Base-by-base conservation (phyloP, 2,888 invertebrate species). In the Xanthostigma xanthostigma region DNA sequence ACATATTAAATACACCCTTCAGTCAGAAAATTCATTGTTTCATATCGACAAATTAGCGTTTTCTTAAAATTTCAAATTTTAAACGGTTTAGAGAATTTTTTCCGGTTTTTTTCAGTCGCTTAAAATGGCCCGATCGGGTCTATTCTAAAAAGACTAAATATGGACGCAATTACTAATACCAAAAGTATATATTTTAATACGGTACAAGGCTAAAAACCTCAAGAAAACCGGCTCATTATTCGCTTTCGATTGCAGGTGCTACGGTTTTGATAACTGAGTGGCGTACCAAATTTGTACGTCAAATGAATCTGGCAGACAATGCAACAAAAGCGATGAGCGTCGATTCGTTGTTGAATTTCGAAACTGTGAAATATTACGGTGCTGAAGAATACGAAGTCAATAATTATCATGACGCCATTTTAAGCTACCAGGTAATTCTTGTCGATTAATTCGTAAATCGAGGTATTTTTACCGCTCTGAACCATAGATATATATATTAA, bases 281-380 rank as follows among this genome's bases (percentile, higher is more conserved):
- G 97, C 76, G 97, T 11, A 97, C 96, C 0, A 91, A 96, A 66
- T 97, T 79, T 69, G 86, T 95, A 56, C 74, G 96, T 36, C 77
- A 84, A 6, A 94, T 95, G 93, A 98, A 97, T 68, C 71, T 83
- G 34, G 85, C 92, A 0, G 96, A 97, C 63, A 98, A 97, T 67
- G 89, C 84, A 37, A 84, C 87, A 51, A 84, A 90, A 59, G 89
- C 93, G 6, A 78, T 86, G 51, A 93, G 93, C 48, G 94, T 97
- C 0, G 97, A 98, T 67, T 96, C 97, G 0, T 69, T 98, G 47
- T 74, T 97, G 11, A 98, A 98, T 71, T 97, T 93, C 69, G 97
- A 98, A 71, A 97, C 97, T 1, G 97, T 96, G 0, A 98, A 98
- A 65, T 97, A 97, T 69, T 97, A 96, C 63, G 90, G 90, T 6